These are phyloP conservation scores for Lordiphosa clarofinis DNA, from an alignment of 1,140 invertebrate genomes.

Conservation along the genomic window DNA sequence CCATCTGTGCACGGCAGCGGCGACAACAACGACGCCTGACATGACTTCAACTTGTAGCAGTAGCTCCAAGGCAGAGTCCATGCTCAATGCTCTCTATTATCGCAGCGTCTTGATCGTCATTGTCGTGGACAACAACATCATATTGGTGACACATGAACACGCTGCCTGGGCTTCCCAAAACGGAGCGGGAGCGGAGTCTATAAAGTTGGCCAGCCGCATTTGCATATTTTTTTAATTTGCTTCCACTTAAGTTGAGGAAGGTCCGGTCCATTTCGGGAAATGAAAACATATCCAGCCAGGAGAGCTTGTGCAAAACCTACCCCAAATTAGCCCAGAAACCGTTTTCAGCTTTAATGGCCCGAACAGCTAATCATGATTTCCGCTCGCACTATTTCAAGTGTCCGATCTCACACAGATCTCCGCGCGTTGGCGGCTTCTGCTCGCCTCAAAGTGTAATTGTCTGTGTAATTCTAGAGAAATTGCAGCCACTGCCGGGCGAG, in stretches of 20 bases:
- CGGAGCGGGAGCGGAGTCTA: conserved; percentile 35
- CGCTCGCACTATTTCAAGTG: conserved; percentile 61
- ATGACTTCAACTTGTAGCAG: conserved; percentile 41
- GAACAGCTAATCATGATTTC: conserved; percentile 67
- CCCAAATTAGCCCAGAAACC: conserved; percentile 8
- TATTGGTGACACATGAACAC: conserved; percentile 73
- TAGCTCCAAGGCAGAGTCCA: neutral
- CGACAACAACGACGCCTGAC: conserved; percentile 26
- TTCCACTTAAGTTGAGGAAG: conserved; percentile 28
- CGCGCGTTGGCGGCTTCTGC: conserved; percentile 37
- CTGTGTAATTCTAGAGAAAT: conserved; percentile 67
- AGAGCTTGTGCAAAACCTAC: neutral
- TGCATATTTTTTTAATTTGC: conserved; percentile 63
- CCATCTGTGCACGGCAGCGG: conserved; percentile 40
- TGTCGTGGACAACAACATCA: conserved; percentile 57
- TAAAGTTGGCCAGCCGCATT: conserved; percentile 65
- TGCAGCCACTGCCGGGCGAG: conserved; percentile 38
- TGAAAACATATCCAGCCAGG: conserved; percentile 14
- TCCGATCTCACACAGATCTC: conserved; percentile 29
- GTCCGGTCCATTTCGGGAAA: too few species aligned
- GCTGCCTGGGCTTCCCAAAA: conserved; percentile 35
- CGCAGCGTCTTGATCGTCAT: conserved; percentile 53
- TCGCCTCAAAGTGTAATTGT: conserved; percentile 57
- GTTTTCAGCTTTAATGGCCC: conserved; percentile 45
- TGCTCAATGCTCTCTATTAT: conserved; percentile 52